Percentiles rank a stretch among this genome's conserved stretches.
Evolutionary conservation across 2,797 vertebrate genomes (phyloP).

Genomic region (Eulemur rubriventer): DNA sequence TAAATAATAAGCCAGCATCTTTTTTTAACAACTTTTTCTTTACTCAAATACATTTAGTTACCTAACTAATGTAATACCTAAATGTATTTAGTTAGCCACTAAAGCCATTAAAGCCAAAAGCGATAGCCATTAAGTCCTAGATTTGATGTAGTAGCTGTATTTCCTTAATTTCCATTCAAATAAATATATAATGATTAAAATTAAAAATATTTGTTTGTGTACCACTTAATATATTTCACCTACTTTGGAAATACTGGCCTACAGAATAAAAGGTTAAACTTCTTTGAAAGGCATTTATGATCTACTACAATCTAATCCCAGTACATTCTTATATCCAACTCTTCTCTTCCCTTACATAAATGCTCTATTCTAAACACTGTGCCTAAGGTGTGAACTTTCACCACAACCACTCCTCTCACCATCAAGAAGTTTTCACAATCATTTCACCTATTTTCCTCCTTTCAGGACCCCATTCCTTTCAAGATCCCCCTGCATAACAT

Average conservation of each 20-base stretch:
- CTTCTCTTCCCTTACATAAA: not conserved
- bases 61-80: not conserved
- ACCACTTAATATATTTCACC: not conserved
- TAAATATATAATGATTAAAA: not conserved
- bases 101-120: not conserved
- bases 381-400: not conserved
- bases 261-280: not conserved
- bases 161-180: conserved; percentile 3
- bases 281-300: not conserved
- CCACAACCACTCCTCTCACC: not conserved
- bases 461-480: not conserved
- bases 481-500: not conserved
- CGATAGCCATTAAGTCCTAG: not conserved
- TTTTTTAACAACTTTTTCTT: not conserved
- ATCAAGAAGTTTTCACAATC: not conserved
- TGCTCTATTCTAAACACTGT: not conserved
- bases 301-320: not conserved
- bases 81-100: too few species aligned
- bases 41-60: not conserved
- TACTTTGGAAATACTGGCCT: not conserved
- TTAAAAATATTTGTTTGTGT: not conserved
- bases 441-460: not conserved
- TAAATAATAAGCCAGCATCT: conserved; percentile 13
- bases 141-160: not conserved
- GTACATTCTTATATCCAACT: not conserved